Conservation (phyloP, 2,113 vertebrate species). For the human region DNA sequence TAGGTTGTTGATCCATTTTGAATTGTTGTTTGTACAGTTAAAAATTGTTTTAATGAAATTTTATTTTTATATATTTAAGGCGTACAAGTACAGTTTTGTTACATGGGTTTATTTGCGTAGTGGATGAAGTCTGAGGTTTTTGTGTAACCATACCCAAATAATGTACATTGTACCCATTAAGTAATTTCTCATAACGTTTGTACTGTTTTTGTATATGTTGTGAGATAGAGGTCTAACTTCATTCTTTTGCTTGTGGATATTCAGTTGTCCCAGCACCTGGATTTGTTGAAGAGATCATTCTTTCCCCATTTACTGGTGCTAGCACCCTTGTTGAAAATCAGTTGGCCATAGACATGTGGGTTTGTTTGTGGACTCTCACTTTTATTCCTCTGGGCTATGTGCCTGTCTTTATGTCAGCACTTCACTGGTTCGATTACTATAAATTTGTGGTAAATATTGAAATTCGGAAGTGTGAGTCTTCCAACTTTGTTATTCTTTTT, state of each 20-base stretch:
- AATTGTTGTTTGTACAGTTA: background rate
- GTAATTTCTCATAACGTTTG: too few relatives aligned
- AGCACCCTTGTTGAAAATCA: background rate
- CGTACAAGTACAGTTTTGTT: too few relatives aligned
- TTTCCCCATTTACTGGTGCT: background rate
- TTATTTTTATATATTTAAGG: too few relatives aligned
- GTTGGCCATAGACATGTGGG: background rate
- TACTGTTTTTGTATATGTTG: background rate
- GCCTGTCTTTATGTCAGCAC: background rate
- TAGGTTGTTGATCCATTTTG: background rate
- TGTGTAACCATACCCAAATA: too few relatives aligned
- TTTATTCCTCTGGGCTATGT: background rate
- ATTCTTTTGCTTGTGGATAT: background rate
- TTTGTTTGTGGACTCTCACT: background rate
- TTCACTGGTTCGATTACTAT: background rate
- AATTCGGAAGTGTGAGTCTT: background rate
- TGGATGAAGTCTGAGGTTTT: too few relatives aligned
- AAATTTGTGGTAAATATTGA: background rate
- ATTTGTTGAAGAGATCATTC: background rate
- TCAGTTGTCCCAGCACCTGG: background rate
- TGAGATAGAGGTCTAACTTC: background rate
- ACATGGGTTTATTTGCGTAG: too few relatives aligned
- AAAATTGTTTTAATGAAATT: too few relatives aligned
- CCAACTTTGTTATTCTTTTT: background rate
- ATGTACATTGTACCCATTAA: too few relatives aligned